These are phyloP conservation scores for Listronotus bonariensis DNA, from an alignment of 1,140 invertebrate genomes.

Conservation along the genomic window DNA sequence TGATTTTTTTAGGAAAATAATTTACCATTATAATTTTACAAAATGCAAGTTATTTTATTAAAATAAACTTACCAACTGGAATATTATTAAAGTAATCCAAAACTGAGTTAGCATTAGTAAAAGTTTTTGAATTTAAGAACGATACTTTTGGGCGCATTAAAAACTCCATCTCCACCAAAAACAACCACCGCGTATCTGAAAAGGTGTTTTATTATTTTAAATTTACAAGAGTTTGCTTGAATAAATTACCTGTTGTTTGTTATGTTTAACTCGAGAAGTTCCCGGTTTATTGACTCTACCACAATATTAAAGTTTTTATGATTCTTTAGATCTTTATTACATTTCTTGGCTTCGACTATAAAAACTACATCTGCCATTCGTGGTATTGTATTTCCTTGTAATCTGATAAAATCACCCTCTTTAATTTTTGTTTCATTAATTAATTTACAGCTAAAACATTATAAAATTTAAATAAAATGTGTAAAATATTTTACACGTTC, in stretches of 20 bases:
- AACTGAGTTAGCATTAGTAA: slow-evolving; percentile 64
- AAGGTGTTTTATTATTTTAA: slow-evolving; percentile 24
- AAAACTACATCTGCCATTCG: slow-evolving; percentile 83
- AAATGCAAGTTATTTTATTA: not conserved
- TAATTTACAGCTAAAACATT: slow-evolving; percentile 62
- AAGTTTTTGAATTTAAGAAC: slow-evolving; percentile 70
- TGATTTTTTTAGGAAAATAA: too few species aligned
- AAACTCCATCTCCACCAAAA: slow-evolving; percentile 78
- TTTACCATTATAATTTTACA: too few species aligned
- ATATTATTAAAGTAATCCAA: slow-evolving; percentile 66
- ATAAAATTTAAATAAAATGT: too few species aligned
- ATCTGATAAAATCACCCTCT: slow-evolving; percentile 71
- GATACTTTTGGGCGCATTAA: slow-evolving; percentile 69
- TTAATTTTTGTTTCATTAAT: slow-evolving; percentile 67
- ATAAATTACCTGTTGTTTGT: slow-evolving; percentile 67
- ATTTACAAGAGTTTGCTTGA: slow-evolving; percentile 16
- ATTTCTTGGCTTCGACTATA: slow-evolving; percentile 82
- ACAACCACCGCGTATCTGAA: slow-evolving; percentile 76
- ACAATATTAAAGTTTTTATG: slow-evolving; percentile 71
- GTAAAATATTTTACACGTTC: too few species aligned
- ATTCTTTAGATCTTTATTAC: slow-evolving; percentile 70
- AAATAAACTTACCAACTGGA: slow-evolving; percentile 59
- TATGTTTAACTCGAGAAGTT: slow-evolving; percentile 65
- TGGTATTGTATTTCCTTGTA: slow-evolving; percentile 60
- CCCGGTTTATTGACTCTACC: slow-evolving; percentile 67